Percentiles rank a stretch among this genome's conserved stretches.
phyloP scores from a whole-genome alignment of 2,797 vertebrate species.

The Enteromius viviparus region DNA sequence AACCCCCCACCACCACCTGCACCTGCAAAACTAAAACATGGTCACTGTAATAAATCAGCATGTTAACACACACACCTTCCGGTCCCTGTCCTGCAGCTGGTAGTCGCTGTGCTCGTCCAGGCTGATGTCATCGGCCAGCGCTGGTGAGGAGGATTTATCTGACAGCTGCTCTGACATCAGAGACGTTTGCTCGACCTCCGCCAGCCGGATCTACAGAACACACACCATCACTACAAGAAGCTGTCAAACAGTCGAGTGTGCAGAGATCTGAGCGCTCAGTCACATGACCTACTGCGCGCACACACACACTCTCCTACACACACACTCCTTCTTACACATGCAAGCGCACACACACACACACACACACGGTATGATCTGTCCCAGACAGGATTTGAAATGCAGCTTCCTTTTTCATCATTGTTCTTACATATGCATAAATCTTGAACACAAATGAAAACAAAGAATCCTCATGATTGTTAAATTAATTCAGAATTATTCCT shows the following conservation, averaged over 20 bases:
- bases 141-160: slow-evolving; percentile 91
- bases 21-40: too few species aligned
- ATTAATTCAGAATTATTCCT: not conserved
- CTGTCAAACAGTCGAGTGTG: not conserved
- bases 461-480: not conserved
- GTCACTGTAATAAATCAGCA: slow-evolving; percentile 46
- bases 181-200: slow-evolving; percentile 93
- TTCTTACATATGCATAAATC: not conserved
- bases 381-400: not conserved
- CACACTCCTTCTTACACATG: too few species aligned
- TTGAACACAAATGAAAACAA: not conserved
- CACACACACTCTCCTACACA: not conserved
- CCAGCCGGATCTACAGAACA: slow-evolving; percentile 86
- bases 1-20: too few species aligned
- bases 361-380: not conserved
- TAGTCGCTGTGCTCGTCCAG: slow-evolving; percentile 85
- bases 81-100: slow-evolving; percentile 71
- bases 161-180: slow-evolving; percentile 89
- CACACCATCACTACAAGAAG: slow-evolving; percentile 8
- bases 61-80: slow-evolving; percentile 4
- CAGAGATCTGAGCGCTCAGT: not conserved
- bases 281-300: not conserved
- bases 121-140: slow-evolving; percentile 90
- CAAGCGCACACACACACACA: not conserved
- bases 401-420: not conserved